Conservation (phyloP, 1,140 invertebrate species). For the Habropoda laboriosa region DNA sequence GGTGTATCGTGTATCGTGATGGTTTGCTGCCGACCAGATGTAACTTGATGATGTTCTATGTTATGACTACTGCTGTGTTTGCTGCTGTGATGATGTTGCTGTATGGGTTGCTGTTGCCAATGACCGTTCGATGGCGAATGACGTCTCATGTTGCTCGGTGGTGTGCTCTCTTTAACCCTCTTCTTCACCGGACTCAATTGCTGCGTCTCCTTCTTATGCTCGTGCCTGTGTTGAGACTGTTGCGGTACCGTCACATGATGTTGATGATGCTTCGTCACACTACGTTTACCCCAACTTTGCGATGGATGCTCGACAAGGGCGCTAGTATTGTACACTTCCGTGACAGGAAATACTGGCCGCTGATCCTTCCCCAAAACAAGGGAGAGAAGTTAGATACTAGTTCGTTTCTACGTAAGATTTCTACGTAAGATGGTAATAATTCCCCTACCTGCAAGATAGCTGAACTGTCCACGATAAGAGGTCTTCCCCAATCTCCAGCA, state of each 20-base stretch:
- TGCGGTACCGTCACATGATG: slow-evolving; percentile 82
- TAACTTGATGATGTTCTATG: slow-evolving; percentile 81
- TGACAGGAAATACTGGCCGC: slow-evolving; percentile 86
- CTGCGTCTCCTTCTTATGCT: slow-evolving; percentile 92
- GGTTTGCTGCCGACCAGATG: slow-evolving; percentile 84
- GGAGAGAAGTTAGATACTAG: slow-evolving; percentile 65
- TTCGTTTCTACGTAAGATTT: too few relatives aligned
- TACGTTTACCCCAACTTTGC: slow-evolving; percentile 81
- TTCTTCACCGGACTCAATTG: slow-evolving; percentile 98
- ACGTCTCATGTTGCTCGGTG: slow-evolving; percentile 84
- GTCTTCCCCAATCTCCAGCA: slow-evolving; percentile 88
- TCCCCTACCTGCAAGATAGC: slow-evolving; percentile 85
- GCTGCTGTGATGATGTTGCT: slow-evolving; percentile 75
- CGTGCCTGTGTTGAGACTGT: slow-evolving; percentile 79
- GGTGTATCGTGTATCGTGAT: slow-evolving; percentile 96
- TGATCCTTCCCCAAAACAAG: slow-evolving; percentile 83
- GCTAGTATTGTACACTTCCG: slow-evolving; percentile 83
- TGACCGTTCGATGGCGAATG: slow-evolving; percentile 77
- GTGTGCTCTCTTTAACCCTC: slow-evolving; percentile 97
- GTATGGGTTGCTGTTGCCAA: slow-evolving; percentile 77
- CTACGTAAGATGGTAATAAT: background rate
- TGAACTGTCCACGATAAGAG: slow-evolving; percentile 90
- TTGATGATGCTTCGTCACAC: slow-evolving; percentile 83
- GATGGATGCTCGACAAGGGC: slow-evolving; percentile 83
- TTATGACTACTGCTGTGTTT: slow-evolving; percentile 74